phyloP scores from a whole-genome alignment of 1,140 invertebrate genomes.

The Papilio polyxenes region DNA sequence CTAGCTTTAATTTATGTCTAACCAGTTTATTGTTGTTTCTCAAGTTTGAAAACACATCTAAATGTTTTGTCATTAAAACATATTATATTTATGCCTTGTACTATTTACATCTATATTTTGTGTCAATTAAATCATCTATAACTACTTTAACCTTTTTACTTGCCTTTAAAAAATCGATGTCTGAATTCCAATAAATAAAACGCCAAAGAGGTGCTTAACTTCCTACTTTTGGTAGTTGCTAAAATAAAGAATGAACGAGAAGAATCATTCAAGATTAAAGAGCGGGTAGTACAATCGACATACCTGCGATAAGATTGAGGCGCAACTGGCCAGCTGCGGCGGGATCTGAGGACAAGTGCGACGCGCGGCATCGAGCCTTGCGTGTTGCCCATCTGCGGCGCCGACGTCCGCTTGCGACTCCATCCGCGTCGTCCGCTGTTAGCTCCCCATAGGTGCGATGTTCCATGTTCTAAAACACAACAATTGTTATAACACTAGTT shows the following conservation, averaged over 20 bases:
- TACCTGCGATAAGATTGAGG: slow-evolving; percentile 84
- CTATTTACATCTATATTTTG: too few species aligned
- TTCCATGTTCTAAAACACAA: slow-evolving; percentile 58
- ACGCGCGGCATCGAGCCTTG: slow-evolving; percentile 81
- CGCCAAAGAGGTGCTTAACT: not conserved
- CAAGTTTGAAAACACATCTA: not conserved
- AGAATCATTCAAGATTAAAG: too few species aligned
- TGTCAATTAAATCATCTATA: too few species aligned
- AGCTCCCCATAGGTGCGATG: slow-evolving; percentile 77
- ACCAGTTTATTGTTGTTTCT: not conserved
- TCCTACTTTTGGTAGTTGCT: not conserved
- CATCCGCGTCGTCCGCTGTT: slow-evolving; percentile 76
- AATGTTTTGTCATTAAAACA: not conserved
- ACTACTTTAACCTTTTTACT: too few species aligned
- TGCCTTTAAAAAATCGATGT: too few species aligned
- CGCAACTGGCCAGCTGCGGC: slow-evolving; percentile 85
- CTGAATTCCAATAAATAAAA: too few species aligned
- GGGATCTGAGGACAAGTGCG: slow-evolving; percentile 83
- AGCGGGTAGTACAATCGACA: not conserved
- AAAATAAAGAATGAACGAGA: not conserved
- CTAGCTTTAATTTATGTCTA: not conserved
- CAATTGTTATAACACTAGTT: not conserved
- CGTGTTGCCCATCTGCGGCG: slow-evolving; percentile 83
- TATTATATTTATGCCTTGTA: too few species aligned
- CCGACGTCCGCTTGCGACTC: slow-evolving; percentile 84